These are phyloP conservation scores for Vidua chalybeata DNA, from an alignment of 2,113 vertebrate species.

Conservation along the genomic window DNA sequence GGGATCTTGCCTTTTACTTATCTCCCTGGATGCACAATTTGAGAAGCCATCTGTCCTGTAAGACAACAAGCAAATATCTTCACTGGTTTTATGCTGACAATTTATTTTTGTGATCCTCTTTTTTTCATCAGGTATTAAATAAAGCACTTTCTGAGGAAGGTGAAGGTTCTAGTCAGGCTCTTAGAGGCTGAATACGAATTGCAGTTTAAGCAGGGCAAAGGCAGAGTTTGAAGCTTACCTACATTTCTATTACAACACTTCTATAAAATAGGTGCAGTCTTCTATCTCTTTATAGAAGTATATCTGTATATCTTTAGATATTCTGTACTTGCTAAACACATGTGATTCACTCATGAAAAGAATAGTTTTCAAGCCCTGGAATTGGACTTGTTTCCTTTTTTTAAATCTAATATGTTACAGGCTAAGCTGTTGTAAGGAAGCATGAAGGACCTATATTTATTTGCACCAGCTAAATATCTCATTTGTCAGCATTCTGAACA, in stretches of 20 bases:
- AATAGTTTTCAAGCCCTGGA: neutral
- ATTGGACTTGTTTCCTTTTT: neutral
- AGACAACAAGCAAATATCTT: neutral
- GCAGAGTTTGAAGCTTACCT: neutral
- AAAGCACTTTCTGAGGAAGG: neutral
- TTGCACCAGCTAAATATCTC: neutral
- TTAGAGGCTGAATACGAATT: neutral
- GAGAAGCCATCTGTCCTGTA: neutral
- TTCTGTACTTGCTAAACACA: neutral
- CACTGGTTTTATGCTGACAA: neutral
- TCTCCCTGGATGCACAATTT: neutral
- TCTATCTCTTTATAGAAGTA: neutral
- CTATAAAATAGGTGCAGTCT: neutral
- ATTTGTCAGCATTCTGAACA: neutral
- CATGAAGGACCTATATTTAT: neutral
- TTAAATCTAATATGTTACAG: neutral
- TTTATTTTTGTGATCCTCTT: neutral
- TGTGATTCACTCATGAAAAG: neutral
- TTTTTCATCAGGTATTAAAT: neutral
- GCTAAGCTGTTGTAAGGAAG: neutral
- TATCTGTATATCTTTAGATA: neutral
- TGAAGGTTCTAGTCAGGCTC: neutral
- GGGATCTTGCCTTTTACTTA: neutral
- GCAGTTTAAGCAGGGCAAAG: neutral
- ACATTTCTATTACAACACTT: neutral